Percentiles rank a stretch among this genome's conserved stretches.
Evolutionary conservation across 1,140 invertebrate species (phyloP).

Genomic region (Doryteuthis pealeii): DNA sequence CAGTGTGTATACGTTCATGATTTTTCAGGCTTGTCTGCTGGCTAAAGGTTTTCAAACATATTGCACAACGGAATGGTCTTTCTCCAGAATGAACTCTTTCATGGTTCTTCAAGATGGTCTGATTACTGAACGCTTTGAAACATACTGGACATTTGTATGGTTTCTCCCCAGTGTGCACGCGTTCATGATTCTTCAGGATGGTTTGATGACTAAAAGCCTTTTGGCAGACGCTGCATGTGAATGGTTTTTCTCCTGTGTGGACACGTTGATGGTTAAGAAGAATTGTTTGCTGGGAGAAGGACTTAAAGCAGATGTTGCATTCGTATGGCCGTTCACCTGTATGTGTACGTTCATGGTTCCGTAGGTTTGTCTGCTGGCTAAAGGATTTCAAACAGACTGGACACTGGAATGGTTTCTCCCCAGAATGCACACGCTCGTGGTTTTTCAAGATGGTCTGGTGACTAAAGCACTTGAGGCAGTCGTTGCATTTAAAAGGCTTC

Average conservation of each 20-base stretch:
- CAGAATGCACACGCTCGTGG: conserved; percentile 67
- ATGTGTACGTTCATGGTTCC: conserved; percentile 21
- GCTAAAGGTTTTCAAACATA: conserved; percentile 58
- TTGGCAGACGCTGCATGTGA: conserved; percentile 87
- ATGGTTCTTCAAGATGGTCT: conserved; percentile 36
- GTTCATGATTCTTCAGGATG: conserved; percentile 69
- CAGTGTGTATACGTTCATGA: conserved; percentile 67
- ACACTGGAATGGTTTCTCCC: conserved; percentile 23
- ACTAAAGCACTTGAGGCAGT: conserved; percentile 62
- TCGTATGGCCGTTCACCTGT: conserved; percentile 27
- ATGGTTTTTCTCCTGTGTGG: conserved; percentile 43
- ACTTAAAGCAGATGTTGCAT: conserved; percentile 51
- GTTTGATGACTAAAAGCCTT: conserved; percentile 89
- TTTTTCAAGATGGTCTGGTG: conserved; percentile 76
- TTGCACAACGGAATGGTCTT: conserved; percentile 20
- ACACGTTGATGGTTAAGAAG: conserved; percentile 66
- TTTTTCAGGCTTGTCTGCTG: conserved; percentile 76
- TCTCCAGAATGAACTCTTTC: conserved; percentile 35
- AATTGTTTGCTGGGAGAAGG: conserved; percentile 90
- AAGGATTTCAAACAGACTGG: conserved; percentile 66
- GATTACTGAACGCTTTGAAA: conserved; percentile 61
- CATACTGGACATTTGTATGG: conserved; percentile 87
- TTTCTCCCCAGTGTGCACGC: conserved; percentile 60
- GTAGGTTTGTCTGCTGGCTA: conserved; percentile 13
- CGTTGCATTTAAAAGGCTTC: conserved; percentile 70